A percentile compares a stretch with the other conserved stretches of the same genome.
Evolutionary conservation across 2,113 vertebrate species (phyloP).

Genomic region (Rhadina sibilatrix): DNA sequence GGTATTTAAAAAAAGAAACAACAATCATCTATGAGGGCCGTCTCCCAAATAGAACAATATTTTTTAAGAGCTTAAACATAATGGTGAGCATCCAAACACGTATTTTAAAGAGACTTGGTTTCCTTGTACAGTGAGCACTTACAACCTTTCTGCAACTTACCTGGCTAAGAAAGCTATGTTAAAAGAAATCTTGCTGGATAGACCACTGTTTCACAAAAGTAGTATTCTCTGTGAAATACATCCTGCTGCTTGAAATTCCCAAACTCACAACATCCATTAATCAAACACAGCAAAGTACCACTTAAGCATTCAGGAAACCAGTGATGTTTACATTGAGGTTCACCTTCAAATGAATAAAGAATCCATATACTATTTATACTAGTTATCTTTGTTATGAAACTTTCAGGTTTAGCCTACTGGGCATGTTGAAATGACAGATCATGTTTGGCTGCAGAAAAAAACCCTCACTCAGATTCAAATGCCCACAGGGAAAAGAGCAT

Average conservation of each 20-base stretch:
- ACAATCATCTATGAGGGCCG: neutral
- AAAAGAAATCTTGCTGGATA: neutral
- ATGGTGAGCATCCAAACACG: neutral
- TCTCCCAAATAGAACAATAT: neutral
- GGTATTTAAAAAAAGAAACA: neutral
- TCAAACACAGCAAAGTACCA: slow-evolving; percentile 58
- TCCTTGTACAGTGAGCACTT: neutral
- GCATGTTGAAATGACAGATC: slow-evolving; percentile 70
- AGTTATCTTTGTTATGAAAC: slow-evolving; percentile 65
- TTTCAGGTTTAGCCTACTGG: slow-evolving; percentile 63
- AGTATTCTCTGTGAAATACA: slow-evolving; percentile 43
- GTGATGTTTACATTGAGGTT: slow-evolving; percentile 60
- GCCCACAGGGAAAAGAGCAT: slow-evolving; percentile 36
- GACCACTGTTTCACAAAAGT: neutral
- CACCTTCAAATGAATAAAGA: slow-evolving; percentile 25
- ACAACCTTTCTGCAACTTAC: neutral
- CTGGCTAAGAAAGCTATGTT: neutral
- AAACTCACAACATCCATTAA: slow-evolving; percentile 47
- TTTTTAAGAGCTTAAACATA: neutral
- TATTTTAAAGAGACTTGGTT: neutral
- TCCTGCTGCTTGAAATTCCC: slow-evolving; percentile 48
- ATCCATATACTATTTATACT: slow-evolving; percentile 48
- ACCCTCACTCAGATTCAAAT: slow-evolving; percentile 13
- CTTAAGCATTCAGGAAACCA: slow-evolving; percentile 49
- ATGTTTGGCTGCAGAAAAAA: slow-evolving; percentile 47